phyloP scores from a whole-genome alignment of 2,797 vertebrate species.

The Vireo griseus region DNA sequence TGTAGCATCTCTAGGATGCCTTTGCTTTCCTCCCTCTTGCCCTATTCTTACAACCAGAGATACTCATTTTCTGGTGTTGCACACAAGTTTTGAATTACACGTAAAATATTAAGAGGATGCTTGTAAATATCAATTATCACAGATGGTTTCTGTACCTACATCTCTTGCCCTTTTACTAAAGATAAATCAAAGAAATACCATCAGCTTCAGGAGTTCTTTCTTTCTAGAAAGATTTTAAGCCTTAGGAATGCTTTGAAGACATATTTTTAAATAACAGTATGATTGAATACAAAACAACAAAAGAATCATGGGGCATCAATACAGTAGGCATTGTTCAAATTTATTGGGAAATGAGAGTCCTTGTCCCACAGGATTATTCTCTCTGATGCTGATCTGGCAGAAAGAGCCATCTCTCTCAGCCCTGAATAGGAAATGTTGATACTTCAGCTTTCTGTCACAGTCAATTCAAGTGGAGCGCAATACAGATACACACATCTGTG shows the following conservation, averaged over 20 bases:
- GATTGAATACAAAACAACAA: background rate
- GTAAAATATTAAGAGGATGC: background rate
- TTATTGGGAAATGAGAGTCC: background rate
- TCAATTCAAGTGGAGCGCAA: background rate
- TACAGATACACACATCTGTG: background rate
- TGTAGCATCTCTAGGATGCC: background rate
- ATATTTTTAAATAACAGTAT: background rate
- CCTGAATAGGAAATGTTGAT: conserved; percentile 19
- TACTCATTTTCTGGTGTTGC: background rate
- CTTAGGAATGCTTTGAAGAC: background rate
- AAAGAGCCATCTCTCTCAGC: background rate
- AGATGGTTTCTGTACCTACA: background rate
- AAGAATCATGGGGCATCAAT: background rate
- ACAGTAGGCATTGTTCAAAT: background rate
- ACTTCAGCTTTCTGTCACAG: background rate
- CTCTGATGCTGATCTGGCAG: background rate
- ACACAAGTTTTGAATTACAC: background rate
- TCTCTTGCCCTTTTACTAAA: fast-evolving
- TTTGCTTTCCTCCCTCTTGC: background rate
- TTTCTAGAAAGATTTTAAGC: background rate
- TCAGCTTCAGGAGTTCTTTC: background rate
- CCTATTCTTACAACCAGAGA: background rate
- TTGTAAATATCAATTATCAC: background rate
- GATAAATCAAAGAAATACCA: background rate
- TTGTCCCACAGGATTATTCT: background rate